Percentiles rank a stretch among this genome's conserved stretches.
Conservation (phyloP, 1,140 invertebrate genomes). For the Steinernema khuongi region DNA sequence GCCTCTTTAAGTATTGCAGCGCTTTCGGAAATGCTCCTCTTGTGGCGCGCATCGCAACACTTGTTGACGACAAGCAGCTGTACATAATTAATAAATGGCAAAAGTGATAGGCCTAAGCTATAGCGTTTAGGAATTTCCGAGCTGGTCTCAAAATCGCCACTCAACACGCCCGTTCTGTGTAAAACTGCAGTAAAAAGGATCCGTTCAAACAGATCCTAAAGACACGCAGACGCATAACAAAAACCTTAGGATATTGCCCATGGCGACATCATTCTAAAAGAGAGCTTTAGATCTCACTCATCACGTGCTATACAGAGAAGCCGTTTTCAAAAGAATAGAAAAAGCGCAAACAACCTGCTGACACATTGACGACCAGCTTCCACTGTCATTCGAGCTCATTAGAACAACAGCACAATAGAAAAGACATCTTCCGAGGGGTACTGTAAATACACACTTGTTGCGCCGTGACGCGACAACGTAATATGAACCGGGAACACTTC, state of each 20-base stretch:
- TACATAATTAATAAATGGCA: neutral
- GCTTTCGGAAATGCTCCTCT: neutral
- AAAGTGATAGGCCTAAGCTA: neutral
- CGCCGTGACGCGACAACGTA: neutral
- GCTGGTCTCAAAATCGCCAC: too few species aligned
- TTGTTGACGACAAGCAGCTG: neutral
- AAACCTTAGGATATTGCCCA: too few species aligned
- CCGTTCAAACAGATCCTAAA: too few species aligned
- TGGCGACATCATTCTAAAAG: too few species aligned
- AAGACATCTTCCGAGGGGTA: neutral
- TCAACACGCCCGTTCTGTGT: too few species aligned
- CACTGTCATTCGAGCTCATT: neutral
- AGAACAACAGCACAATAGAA: neutral
- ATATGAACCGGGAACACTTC: neutral
- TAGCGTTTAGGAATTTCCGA: too few species aligned
- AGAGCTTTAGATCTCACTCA: too few species aligned
- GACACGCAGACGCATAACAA: too few species aligned
- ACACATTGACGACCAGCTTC: too few species aligned
- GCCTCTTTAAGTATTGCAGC: neutral
- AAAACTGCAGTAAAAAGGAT: too few species aligned
- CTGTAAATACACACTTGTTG: neutral
- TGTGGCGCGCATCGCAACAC: neutral
- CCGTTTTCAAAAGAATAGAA: neutral
- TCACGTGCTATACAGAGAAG: neutral
- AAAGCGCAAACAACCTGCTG: too few species aligned